Conservation (phyloP, 1,140 invertebrate genomes). For the Halictus rubicundus region DNA sequence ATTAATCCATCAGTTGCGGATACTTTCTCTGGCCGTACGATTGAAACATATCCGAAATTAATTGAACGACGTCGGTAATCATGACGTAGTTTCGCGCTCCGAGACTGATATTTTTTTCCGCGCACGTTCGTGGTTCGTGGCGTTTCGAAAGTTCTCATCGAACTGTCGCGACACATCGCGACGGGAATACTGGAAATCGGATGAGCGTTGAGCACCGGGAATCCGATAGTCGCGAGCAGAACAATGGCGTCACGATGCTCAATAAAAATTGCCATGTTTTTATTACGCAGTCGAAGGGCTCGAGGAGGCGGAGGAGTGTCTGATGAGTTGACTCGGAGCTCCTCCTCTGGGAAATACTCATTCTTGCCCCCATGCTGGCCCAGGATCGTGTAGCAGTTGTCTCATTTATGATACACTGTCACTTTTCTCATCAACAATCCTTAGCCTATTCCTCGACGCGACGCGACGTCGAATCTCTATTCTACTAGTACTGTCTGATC, state of each 20-base stretch:
- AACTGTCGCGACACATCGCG: slow-evolving; percentile 56
- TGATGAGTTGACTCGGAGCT: slow-evolving; percentile 66
- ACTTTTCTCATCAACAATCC: slow-evolving; percentile 16
- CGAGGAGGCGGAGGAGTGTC: slow-evolving; percentile 53
- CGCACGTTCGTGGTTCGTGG: slow-evolving; percentile 50
- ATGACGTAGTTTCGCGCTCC: slow-evolving; percentile 32
- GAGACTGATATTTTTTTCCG: slow-evolving; percentile 56
- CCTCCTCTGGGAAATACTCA: slow-evolving; percentile 73
- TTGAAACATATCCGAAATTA: slow-evolving; percentile 16
- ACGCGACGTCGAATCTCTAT: too few species aligned
- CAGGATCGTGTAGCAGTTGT: slow-evolving; percentile 24
- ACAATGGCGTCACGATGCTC: slow-evolving; percentile 52
- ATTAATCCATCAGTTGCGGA: too few species aligned
- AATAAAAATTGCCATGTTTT: slow-evolving; percentile 69
- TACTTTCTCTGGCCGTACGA: background rate
- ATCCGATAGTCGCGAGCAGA: slow-evolving; percentile 44
- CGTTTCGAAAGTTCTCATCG: slow-evolving; percentile 62
- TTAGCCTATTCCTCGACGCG: background rate
- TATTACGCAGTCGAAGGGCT: slow-evolving; percentile 69
- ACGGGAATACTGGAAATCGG: slow-evolving; percentile 55
- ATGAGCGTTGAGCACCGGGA: slow-evolving; percentile 35
- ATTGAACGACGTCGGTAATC: slow-evolving; percentile 40
- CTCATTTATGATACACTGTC: slow-evolving; percentile 29
- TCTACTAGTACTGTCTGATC: background rate
- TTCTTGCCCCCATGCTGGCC: slow-evolving; percentile 44